Evolutionary conservation across 1,140 invertebrate genomes (phyloP).

Genomic region (Ceratina calcarata): DNA sequence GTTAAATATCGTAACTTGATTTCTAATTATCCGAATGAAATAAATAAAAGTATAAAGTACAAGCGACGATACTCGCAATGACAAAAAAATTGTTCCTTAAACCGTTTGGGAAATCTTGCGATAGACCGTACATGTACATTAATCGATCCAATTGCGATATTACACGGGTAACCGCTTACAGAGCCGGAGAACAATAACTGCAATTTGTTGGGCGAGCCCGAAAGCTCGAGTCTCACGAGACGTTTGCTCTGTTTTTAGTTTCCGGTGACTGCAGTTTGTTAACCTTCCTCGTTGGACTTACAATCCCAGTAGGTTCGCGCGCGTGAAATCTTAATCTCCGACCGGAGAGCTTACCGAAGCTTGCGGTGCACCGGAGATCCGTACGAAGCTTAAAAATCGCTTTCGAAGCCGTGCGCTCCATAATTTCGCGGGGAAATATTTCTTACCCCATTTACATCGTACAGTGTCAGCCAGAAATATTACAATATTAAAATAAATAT

Average conservation of each 20-base stretch:
- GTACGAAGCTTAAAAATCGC: conserved; percentile 11
- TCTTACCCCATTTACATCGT: too few species aligned
- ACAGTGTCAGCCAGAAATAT: too few species aligned
- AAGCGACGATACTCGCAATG: too few species aligned
- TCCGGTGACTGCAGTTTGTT: conserved; percentile 22
- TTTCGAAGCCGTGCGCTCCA: too few species aligned
- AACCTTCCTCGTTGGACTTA: conserved; percentile 14
- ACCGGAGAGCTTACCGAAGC: neutral
- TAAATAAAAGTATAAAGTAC: too few species aligned
- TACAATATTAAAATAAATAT: too few species aligned
- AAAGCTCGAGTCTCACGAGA: conserved; percentile 21
- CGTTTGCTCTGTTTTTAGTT: conserved; percentile 19
- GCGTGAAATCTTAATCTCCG: conserved; percentile 36
- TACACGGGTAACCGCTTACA: neutral
- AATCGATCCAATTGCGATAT: neutral
- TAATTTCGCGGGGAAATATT: too few species aligned
- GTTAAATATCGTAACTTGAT: too few species aligned
- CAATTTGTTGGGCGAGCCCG: conserved; percentile 40
- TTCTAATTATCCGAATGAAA: too few species aligned
- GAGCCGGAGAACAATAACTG: conserved; percentile 37
- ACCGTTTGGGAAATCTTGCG: too few species aligned
- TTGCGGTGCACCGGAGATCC: neutral
- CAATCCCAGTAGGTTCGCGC: conserved; percentile 26
- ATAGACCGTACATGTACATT: neutral
- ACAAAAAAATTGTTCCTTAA: too few species aligned